Conservation (phyloP, 2,888 invertebrate genomes). For the Heliconius aoede region DNA sequence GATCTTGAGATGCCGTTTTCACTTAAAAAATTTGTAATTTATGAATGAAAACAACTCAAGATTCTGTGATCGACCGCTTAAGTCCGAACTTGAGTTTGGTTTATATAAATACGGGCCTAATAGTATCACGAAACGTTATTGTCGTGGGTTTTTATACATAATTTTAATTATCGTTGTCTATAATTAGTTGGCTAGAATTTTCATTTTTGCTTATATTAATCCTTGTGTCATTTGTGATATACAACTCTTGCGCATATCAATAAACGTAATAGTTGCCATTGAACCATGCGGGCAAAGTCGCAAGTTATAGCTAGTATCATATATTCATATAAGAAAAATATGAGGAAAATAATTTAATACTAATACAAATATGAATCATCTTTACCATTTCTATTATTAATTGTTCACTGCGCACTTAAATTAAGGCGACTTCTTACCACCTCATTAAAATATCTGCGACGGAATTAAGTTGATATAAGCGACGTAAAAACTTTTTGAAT, state of each 20-base stretch:
- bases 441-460: conserved; percentile 58
- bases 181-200: too few relatives aligned
- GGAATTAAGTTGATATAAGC: conserved; percentile 48
- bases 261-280: too few relatives aligned
- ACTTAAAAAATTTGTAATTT: too few relatives aligned
- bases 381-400: conserved; percentile 1
- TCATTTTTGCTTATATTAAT: too few relatives aligned
- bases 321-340: neutral
- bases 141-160: neutral
- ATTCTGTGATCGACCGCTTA: too few relatives aligned
- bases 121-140: neutral
- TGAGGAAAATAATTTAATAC: neutral
- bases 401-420: conserved; percentile 31
- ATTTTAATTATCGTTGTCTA: neutral
- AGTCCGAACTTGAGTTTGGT: too few relatives aligned
- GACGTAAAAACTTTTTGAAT: conserved; percentile 36
- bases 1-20: too few relatives aligned
- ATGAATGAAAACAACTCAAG: too few relatives aligned
- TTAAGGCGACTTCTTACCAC: conserved; percentile 48
- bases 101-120: too few relatives aligned
- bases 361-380: neutral
- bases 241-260: too few relatives aligned
- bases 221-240: too few relatives aligned
- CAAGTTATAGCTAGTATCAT: too few relatives aligned
- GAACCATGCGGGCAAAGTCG: neutral